A percentile compares a stretch with the other conserved stretches of the same genome.
Conservation (phyloP, 2,888 invertebrate species). For the Atrina japonica region DNA sequence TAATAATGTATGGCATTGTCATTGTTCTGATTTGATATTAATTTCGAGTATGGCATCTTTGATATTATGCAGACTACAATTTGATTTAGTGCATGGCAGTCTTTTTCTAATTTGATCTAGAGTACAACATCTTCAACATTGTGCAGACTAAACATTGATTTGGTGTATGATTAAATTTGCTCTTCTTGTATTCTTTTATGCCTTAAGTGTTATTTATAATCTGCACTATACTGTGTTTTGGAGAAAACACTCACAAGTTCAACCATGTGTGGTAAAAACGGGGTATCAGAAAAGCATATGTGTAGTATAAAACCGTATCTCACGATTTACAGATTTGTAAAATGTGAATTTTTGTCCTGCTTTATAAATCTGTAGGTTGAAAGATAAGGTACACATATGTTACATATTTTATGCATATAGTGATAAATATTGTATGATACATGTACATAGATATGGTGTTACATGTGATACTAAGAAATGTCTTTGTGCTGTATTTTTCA, state of each 20-base stretch:
- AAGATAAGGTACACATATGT: background rate
- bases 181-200: conserved; percentile 10
- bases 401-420: background rate
- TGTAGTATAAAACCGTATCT: conserved; percentile 1
- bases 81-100: too few species aligned
- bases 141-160: too few species aligned
- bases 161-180: too few species aligned
- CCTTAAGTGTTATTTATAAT: conserved; percentile 27
- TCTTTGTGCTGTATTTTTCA: background rate
- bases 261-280: conserved; percentile 64
- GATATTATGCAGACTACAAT: too few species aligned
- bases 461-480: background rate
- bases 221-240: conserved; percentile 57
- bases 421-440: background rate
- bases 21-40: too few species aligned
- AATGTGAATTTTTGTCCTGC: background rate
- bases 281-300: conserved; percentile 49
- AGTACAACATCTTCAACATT: too few species aligned
- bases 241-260: conserved; percentile 70
- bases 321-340: background rate
- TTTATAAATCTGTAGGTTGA: background rate
- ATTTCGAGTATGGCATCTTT: too few species aligned
- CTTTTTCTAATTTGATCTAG: too few species aligned
- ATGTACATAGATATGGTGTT: conserved; percentile 2
- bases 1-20: too few species aligned